Conservation (phyloP, 1,140 invertebrate genomes). For the Cecropterus lyciades region DNA sequence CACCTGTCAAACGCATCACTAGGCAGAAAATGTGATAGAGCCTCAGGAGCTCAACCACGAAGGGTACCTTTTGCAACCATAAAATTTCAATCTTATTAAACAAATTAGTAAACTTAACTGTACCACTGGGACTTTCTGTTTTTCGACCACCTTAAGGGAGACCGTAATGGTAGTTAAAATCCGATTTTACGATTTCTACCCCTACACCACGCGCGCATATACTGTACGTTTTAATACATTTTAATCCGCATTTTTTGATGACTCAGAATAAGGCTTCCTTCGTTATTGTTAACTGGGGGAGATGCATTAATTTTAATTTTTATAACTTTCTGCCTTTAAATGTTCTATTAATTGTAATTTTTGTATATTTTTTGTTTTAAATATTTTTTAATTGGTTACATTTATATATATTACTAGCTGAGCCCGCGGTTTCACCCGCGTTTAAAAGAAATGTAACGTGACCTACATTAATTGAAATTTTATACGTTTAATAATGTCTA, state of each 20-base stretch:
- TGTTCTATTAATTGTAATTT: background rate
- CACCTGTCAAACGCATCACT: no score
- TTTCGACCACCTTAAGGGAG: background rate
- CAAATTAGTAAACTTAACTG: background rate
- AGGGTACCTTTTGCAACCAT: no score
- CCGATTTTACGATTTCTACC: constrained; percentile 44
- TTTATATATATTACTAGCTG: no score
- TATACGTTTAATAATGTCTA: no score
- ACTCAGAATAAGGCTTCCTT: constrained; percentile 3
- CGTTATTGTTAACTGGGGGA: constrained; percentile 5
- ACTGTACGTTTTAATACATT: constrained; percentile 37
- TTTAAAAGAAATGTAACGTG: no score
- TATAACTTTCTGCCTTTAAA: background rate
- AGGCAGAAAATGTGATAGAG: no score
- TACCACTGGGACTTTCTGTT: background rate
- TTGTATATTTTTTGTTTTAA: no score
- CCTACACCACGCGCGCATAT: constrained; percentile 29
- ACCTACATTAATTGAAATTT: no score
- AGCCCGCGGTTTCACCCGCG: no score
- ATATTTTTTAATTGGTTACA: no score
- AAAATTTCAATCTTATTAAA: background rate
- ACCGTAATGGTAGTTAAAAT: constrained; percentile 35
- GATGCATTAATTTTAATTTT: background rate
- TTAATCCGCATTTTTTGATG: constrained; percentile 23
- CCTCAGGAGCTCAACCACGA: no score